These are phyloP conservation scores for Pseudochirops cupreus DNA, from an alignment of 2,797 vertebrate species.

Conservation along the genomic window DNA sequence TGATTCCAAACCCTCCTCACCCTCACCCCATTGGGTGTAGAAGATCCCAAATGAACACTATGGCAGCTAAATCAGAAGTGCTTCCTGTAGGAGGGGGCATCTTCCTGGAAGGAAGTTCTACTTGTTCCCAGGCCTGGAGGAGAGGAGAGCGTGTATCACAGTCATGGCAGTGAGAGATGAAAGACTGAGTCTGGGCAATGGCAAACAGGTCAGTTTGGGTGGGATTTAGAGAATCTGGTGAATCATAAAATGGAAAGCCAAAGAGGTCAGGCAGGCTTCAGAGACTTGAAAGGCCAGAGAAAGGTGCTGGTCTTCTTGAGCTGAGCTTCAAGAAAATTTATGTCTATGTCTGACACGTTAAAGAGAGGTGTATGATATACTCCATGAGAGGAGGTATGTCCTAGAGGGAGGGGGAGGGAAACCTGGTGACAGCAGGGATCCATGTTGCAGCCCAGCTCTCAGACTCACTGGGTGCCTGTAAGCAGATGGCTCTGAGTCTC, in stretches of 20 bases:
- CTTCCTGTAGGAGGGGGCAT: neutral
- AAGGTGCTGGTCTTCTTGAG: neutral
- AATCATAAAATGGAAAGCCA: neutral
- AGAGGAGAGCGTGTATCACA: neutral
- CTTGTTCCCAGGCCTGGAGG: neutral
- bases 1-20: neutral
- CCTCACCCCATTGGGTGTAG: neutral
- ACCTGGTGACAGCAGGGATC: neutral
- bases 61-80: neutral
- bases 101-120: neutral
- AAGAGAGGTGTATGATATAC: neutral
- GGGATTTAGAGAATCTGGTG: neutral
- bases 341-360: neutral
- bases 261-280: neutral
- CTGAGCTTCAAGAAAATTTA: neutral
- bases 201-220: neutral
- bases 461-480: neutral
- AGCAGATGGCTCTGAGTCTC: neutral
- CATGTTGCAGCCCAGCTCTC: neutral
- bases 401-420: neutral
- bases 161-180: neutral
- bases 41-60: neutral
- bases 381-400: neutral
- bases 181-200: neutral
- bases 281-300: neutral